Base-by-base conservation (phyloP, 1,140 invertebrate species). In the Carcinoscorpius rotundicauda region DNA sequence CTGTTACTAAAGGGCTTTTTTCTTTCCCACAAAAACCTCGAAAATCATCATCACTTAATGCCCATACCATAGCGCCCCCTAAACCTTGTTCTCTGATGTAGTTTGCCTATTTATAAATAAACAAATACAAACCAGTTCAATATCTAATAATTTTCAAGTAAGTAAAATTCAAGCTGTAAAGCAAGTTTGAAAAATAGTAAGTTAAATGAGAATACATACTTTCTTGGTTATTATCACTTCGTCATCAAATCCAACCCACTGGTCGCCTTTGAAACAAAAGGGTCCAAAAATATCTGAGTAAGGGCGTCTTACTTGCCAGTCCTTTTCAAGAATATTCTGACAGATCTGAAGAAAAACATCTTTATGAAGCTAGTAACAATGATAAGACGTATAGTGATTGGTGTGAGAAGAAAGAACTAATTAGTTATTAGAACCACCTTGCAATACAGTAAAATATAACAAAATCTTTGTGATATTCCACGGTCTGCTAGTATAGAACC, bases 231-330 rank as follows among this genome's bases (percentile, higher is more conserved):
- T 89, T 58, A 93, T 93, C 50, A 86, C 82, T 70, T 89, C 84
- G 73, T 96, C 92, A 73, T 97, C 93, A 73, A 93, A 97, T 3
- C 91, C 90, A n/a, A 97, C 91, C 93, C 92, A 96, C 77, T 94
- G 90, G 75, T 93, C 87, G 48, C 82, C 87, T 68, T 85, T 86
- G 74, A 82, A 91, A 8, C 91, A 90, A 72, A 89, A 92, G 0
- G 92, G 91, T 91, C 91, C 85, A 93, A 93, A 89, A 0, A 86
- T 84, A 56, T 84, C 83, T 3, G 85, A 81, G 76, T 91, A 88
- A 0, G 88, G 87, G 62, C 89, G 84, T 66, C 87, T 84, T 4
- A 94, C 85, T 49, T 83, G 84, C 91, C 91, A 96, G 6, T 85
- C 83, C 56, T 82, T 75, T 67, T 72, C 80, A 73, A 71, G 84